Base-by-base conservation (phyloP, 2,797 vertebrate genomes). In the Antrozous pallidus region DNA sequence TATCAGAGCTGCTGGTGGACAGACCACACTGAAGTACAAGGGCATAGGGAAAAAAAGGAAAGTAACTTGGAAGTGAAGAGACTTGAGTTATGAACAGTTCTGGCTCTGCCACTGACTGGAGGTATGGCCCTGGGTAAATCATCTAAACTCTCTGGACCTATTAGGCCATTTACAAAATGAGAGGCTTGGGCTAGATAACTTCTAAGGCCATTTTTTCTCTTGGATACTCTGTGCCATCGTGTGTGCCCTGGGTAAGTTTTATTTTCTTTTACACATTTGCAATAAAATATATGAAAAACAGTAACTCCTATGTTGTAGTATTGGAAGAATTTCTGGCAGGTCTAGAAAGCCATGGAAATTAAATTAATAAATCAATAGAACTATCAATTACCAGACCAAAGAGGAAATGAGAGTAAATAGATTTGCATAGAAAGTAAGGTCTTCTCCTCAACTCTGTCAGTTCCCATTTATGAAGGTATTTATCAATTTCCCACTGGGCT, bases 361-460 rank as follows among this genome's bases (percentile, higher is more conserved):
- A 78, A 70, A 95, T 74, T 38, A 78, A 45, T 40, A 65, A 45
- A 95, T 77, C 54, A 67, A 47, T 54, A 85, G 14, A 38, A 67
- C 67, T 67, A 45, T 71, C 84, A 90, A 90, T 90, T 88, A 77
- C 71, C 26, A 93, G 40, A 42, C 16, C 69, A 84, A 47, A 31
- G 36, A 95, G 61, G 47, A 94, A 90, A 92, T 65, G 24, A 49
- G n/a, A 80, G 71, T 47, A 91, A 86, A 90, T 24, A 85, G 47
- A 93, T 31, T 69, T 73, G 38, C 31, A 65, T 12, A 69, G 54
- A 58, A 88, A 71, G 13, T 67, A 6, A 22, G 17, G 8, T 4
- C 31, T 81, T 93, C 36, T 92, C 22, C 13, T 95, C 63, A 73
- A 78, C 31, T 87, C 56, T 88, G 18, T 82, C 38, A n/a, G 36